Percentiles rank a stretch among this genome's conserved stretches.
Evolutionary conservation across 2,888 invertebrate genomes (phyloP).

Genomic region (Tipula vernalis): DNA sequence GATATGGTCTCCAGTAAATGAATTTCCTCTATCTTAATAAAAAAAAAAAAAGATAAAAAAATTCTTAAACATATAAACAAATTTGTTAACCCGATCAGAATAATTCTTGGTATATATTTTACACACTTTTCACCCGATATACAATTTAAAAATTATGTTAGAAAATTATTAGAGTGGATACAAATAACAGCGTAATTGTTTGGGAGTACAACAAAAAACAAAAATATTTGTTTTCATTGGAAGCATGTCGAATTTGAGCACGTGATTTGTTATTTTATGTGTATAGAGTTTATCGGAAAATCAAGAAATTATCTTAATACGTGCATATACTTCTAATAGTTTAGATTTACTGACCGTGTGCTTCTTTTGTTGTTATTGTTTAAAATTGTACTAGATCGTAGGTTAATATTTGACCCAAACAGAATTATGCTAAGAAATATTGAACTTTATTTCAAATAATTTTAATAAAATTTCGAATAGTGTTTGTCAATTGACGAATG

Average conservation of each 20-base stretch:
- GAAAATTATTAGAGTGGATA: neutral
- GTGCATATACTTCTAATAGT: neutral
- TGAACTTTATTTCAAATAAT: too few relatives aligned
- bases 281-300: neutral
- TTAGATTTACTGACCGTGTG: too few relatives aligned
- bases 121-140: neutral
- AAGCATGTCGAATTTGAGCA: neutral
- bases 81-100: too few relatives aligned
- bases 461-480: too few relatives aligned
- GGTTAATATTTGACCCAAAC: too few relatives aligned
- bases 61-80: neutral
- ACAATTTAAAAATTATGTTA: neutral
- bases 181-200: neutral
- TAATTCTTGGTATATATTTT: neutral
- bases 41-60: neutral
- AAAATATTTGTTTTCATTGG: neutral
- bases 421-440: too few relatives aligned
- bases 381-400: too few relatives aligned
- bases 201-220: neutral
- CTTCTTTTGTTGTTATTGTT: too few relatives aligned
- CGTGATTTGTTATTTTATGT: neutral
- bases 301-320: neutral
- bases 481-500: too few relatives aligned
- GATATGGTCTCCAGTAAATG: neutral
- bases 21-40: neutral